These are phyloP conservation scores for Acanthurus leucopareius DNA, from an alignment of 2,797 vertebrate species.

Conservation along the genomic window DNA sequence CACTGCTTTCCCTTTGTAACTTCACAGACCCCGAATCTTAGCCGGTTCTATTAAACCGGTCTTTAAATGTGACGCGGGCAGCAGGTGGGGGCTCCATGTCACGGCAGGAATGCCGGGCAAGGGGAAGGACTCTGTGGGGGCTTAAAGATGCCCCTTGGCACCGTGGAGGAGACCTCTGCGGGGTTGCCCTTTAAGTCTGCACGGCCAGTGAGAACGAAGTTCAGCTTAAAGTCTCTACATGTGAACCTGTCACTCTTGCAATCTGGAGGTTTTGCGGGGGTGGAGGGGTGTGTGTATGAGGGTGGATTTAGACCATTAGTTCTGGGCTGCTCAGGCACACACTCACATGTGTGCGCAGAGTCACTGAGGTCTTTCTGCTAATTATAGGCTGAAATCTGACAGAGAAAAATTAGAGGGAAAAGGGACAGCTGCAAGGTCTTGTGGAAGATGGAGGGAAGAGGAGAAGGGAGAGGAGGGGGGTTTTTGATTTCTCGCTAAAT, in stretches of 20 bases:
- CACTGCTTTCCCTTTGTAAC: constrained; percentile 48
- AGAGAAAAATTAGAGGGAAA: constrained; percentile 94
- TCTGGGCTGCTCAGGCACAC: constrained; percentile 83
- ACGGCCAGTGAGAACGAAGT: constrained; percentile 72
- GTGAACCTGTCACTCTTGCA: constrained; percentile 89
- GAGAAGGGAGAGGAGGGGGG: constrained; percentile 64
- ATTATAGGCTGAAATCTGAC: constrained; percentile 95
- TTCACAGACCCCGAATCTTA: constrained; percentile 59
- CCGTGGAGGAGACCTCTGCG: constrained; percentile 61
- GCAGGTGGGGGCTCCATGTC: constrained; percentile 77
- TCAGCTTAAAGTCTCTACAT: constrained; percentile 84
- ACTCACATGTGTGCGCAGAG: constrained; percentile 84
- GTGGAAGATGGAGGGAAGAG: constrained; percentile 57
- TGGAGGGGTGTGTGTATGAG: constrained; percentile 46
- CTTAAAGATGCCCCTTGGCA: constrained; percentile 75
- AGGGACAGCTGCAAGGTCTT: constrained; percentile 89
- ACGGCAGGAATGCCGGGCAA: constrained; percentile 66
- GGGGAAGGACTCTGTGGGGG: constrained; percentile 51
- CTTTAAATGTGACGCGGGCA: constrained; percentile 69
- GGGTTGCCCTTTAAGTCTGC: constrained; percentile 78
- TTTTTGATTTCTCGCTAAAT: constrained; percentile 87
- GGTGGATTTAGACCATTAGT: constrained; percentile 88
- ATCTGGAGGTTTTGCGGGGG: constrained; percentile 43
- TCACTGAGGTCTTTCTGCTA: constrained; percentile 90
- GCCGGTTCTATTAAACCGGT: constrained; percentile 68